Evolutionary conservation across 2,797 vertebrate species (phyloP).

Genomic region (Catostomus latipinnis): DNA sequence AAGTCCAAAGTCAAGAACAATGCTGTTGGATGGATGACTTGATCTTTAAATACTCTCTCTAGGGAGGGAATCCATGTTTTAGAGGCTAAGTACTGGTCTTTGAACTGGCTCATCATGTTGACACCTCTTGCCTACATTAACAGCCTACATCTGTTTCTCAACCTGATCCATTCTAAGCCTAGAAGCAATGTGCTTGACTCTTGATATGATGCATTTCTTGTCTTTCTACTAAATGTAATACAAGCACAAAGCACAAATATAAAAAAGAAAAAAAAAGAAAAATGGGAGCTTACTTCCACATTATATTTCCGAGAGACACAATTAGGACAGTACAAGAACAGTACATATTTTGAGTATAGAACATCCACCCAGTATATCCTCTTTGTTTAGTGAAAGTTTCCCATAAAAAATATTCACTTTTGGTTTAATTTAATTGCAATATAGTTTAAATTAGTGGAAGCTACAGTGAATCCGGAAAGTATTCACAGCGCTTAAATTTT

Average conservation of each 20-base stretch:
- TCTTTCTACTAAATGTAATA: slow-evolving; percentile 5
- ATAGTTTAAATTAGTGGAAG: neutral
- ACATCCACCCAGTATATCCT: neutral
- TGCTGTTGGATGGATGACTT: slow-evolving; percentile 10
- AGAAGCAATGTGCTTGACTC: slow-evolving; percentile 44
- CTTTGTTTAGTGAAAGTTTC: no score
- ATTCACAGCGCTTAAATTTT: no score
- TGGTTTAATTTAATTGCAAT: neutral
- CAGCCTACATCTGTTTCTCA: slow-evolving; percentile 48
- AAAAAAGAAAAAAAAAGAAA: neutral
- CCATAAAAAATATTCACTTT: no score
- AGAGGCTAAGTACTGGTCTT: slow-evolving; percentile 29
- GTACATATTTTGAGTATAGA: slow-evolving; percentile 27
- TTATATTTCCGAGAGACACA: slow-evolving; percentile 31
- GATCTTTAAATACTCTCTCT: neutral
- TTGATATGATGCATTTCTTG: slow-evolving; percentile 37
- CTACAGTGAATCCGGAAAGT: no score
- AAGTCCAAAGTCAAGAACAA: slow-evolving; percentile 15
- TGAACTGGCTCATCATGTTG: slow-evolving; percentile 43
- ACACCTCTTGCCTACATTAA: slow-evolving; percentile 33
- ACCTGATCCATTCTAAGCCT: slow-evolving; percentile 37
- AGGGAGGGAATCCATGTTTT: slow-evolving; percentile 4
- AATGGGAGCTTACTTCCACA: slow-evolving; percentile 37
- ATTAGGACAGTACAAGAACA: neutral
- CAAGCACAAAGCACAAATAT: slow-evolving; percentile 3